Percentiles rank a stretch among this genome's conserved stretches.
Evolutionary conservation across 2,888 invertebrate species (phyloP).

Genomic region (Polyploca ridens): DNA sequence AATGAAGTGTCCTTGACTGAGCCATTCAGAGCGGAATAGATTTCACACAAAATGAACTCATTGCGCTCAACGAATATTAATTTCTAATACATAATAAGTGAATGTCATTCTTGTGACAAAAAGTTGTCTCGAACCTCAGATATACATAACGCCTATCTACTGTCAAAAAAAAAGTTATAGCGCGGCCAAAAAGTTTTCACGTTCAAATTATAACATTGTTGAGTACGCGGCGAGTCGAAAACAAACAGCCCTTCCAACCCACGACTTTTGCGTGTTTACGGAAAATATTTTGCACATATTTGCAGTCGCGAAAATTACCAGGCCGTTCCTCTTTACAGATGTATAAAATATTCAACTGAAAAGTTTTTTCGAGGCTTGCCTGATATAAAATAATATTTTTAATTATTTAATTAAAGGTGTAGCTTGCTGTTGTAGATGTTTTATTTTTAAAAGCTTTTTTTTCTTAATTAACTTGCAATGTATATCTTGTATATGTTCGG

Average conservation of each 20-base stretch:
- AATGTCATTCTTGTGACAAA: no score
- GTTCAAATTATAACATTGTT: background rate
- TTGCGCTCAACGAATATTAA: no score
- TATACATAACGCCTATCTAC: background rate
- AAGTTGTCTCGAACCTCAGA: no score
- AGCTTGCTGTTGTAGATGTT: background rate
- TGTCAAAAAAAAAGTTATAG: background rate
- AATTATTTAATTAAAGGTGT: background rate
- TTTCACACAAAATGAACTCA: no score
- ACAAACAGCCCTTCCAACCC: background rate
- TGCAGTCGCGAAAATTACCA: background rate
- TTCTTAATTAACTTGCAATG: no score
- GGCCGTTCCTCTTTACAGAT: background rate
- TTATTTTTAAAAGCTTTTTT: no score
- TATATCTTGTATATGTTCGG: no score
- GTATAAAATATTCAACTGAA: background rate
- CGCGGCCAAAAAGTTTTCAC: background rate
- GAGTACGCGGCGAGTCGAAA: background rate
- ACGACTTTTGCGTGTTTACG: background rate
- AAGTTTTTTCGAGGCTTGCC: background rate
- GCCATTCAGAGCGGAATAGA: no score
- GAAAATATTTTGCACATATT: constrained; percentile 4
- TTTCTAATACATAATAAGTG: no score
- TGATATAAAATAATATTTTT: background rate
- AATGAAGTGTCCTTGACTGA: no score